Evolutionary conservation across 1,140 invertebrate species (phyloP).

Genomic region (Antheraea mylitta): DNA sequence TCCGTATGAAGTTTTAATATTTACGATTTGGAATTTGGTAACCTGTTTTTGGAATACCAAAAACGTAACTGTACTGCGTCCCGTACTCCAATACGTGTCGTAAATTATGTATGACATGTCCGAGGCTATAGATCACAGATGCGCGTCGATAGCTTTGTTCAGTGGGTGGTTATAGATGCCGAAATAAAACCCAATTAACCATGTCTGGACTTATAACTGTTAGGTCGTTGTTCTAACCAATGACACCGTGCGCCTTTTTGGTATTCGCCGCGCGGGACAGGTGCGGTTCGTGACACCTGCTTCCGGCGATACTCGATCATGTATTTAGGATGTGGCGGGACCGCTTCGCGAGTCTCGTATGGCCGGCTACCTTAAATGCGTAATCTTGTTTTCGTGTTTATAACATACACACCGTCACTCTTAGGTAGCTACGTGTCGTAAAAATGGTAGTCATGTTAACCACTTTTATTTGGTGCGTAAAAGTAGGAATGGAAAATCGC

Average conservation of each 20-base stretch:
- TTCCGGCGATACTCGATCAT: constrained; percentile 38
- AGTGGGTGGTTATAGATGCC: constrained; percentile 7
- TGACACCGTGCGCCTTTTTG: constrained; percentile 31
- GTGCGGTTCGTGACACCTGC: constrained; percentile 53
- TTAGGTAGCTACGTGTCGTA: not conserved
- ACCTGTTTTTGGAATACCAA: constrained; percentile 6
- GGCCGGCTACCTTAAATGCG: constrained; percentile 17
- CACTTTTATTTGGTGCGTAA: not conserved
- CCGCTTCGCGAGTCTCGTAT: constrained; percentile 32
- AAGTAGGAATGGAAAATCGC: not conserved
- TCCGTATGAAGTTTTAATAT: not conserved
- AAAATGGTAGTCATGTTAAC: not conserved
- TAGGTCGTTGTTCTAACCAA: constrained; percentile 49
- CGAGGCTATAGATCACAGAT: constrained; percentile 5
- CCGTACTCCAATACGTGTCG: not conserved
- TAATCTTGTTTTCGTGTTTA: not conserved
- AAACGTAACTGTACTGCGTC: constrained; percentile 9
- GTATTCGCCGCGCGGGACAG: constrained; percentile 55
- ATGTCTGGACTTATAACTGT: constrained; percentile 24
- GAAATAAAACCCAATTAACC: constrained; percentile 27
- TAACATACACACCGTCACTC: not conserved
- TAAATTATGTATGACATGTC: not conserved
- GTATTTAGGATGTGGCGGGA: constrained; percentile 47
- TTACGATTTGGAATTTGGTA: not conserved
- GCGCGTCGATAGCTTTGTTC: constrained; percentile 3